Evolutionary conservation across 2,113 vertebrate species (phyloP).

Genomic region (Scomber scombrus): DNA sequence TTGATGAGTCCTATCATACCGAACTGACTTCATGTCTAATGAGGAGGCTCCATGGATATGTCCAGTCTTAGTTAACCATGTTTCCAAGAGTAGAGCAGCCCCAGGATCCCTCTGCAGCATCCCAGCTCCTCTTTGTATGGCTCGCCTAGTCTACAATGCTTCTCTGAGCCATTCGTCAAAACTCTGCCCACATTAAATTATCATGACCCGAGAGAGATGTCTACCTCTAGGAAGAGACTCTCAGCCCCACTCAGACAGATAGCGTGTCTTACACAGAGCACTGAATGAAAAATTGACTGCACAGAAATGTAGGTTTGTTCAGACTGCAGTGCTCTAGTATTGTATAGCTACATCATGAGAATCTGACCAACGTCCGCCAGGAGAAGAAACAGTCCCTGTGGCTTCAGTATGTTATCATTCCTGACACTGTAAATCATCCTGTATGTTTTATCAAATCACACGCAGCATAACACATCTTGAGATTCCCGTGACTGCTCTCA

Average conservation of each 20-base stretch:
- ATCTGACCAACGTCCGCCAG: conserved; percentile 38
- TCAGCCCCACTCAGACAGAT: conserved; percentile 46
- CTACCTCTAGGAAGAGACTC: conserved; percentile 55
- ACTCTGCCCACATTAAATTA: conserved; percentile 76
- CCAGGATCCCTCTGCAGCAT: conserved; percentile 54
- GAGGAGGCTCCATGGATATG: conserved; percentile 70
- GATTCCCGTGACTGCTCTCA: conserved; percentile 46
- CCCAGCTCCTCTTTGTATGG: conserved; percentile 47
- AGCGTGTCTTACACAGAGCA: conserved; percentile 41
- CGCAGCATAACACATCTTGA: conserved; percentile 27
- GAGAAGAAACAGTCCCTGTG: conserved; percentile 29
- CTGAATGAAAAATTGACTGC: conserved; percentile 66
- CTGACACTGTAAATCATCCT: conserved; percentile 55
- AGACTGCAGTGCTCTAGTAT: conserved; percentile 16
- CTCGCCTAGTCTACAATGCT: conserved; percentile 55
- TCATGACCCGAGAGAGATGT: conserved; percentile 69
- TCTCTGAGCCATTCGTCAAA: conserved; percentile 80
- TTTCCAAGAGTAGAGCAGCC: conserved; percentile 62
- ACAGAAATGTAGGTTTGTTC: conserved; percentile 51
- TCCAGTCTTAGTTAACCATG: conserved; percentile 69
- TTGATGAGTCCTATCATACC: conserved; percentile 70
- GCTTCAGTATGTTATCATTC: conserved; percentile 39
- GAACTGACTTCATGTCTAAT: conserved; percentile 75
- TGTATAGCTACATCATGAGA: conserved; percentile 47
- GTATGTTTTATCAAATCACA: conserved; percentile 38